Percentiles rank a stretch among this genome's conserved stretches.
phyloP scores from a whole-genome alignment of 2,888 invertebrate species.

The Aelia acuminata region DNA sequence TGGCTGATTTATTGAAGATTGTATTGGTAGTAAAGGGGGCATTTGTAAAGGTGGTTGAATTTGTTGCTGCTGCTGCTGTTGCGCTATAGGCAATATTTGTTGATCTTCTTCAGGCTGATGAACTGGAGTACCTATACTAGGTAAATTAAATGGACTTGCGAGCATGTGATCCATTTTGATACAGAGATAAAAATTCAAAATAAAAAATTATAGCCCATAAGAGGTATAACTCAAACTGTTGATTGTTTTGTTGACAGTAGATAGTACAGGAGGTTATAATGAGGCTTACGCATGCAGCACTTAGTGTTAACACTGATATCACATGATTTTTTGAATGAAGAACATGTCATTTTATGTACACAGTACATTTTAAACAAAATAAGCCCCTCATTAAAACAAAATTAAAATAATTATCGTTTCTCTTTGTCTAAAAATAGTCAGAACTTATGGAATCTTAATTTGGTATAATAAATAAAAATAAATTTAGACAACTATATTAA shows the following conservation, averaged over 20 bases:
- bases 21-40: constrained; percentile 76
- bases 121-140: constrained; percentile 90
- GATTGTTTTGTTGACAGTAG: constrained; percentile 24
- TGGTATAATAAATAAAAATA: no score
- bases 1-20: constrained; percentile 71
- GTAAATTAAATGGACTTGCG: constrained; percentile 90
- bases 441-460: no score
- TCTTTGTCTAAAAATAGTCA: no score
- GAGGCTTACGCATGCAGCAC: background rate
- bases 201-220: background rate
- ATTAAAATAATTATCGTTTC: no score
- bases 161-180: constrained; percentile 89
- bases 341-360: no score
- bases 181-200: background rate
- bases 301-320: background rate
- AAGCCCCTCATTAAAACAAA: background rate
- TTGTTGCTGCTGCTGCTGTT: constrained; percentile 74
- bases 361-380: no score
- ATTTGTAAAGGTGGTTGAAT: constrained; percentile 72
- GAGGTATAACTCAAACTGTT: background rate
- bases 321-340: no score
- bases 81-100: constrained; percentile 87
- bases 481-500: no score
- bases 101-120: constrained; percentile 94
- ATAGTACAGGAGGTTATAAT: background rate